Conservation (phyloP, 92 coral and sea anemone genomes). For the Pocillopora grandis region DNA sequence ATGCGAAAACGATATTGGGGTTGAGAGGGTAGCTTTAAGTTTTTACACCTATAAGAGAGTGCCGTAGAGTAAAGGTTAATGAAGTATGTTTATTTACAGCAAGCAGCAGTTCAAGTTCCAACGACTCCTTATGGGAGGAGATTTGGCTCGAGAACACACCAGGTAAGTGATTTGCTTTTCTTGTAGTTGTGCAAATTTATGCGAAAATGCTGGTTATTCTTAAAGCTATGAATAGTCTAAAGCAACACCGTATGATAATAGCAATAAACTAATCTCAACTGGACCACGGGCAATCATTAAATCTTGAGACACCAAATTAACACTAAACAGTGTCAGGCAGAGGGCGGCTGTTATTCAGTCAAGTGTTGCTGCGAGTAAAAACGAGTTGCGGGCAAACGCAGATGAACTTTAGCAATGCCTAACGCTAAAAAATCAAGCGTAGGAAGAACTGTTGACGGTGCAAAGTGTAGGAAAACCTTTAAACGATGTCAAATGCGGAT, state of each 20-base stretch:
- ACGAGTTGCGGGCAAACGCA: not conserved
- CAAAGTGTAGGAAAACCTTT: not conserved
- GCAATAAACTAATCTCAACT: not conserved
- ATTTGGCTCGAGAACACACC: conserved; percentile 97
- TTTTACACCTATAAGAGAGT: too few relatives aligned
- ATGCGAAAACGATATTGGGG: too few relatives aligned
- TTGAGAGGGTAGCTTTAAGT: too few relatives aligned
- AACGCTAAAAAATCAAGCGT: not conserved
- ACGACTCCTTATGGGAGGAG: conserved; percentile 89
- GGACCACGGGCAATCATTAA: not conserved
- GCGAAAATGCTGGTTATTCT: too few relatives aligned
- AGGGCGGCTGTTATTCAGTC: too few relatives aligned
- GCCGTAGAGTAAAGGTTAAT: too few relatives aligned
- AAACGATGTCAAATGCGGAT: not conserved
- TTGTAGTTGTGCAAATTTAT: not conserved
- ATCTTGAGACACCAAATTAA: not conserved
- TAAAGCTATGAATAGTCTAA: not conserved
- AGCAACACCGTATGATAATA: not conserved
- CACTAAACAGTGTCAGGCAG: too few relatives aligned
- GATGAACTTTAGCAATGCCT: not conserved
- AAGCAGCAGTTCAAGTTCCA: conserved; percentile 37
- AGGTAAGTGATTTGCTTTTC: conserved; percentile 40
- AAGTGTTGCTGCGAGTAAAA: not conserved
- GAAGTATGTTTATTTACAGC: conserved; percentile 21
- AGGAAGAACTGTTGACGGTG: not conserved